These are phyloP conservation scores for Crotalus tigris DNA, from an alignment of 2,113 vertebrate genomes.

Conservation along the genomic window DNA sequence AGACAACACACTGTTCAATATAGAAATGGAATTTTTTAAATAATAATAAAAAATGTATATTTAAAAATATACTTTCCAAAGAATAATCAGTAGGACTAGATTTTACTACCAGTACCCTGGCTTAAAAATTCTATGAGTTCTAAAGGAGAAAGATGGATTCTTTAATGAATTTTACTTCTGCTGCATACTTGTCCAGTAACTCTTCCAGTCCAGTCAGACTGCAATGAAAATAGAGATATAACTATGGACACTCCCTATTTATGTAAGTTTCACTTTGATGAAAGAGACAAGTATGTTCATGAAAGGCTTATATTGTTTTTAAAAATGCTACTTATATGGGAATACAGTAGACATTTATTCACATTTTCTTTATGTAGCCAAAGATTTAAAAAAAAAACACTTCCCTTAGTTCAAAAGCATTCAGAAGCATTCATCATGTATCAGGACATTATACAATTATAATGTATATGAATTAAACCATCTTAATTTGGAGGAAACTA, in stretches of 20 bases:
- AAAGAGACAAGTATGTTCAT: background rate
- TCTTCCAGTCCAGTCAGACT: background rate
- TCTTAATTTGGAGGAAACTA: background rate
- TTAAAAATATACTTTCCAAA: too few species aligned
- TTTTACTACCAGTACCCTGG: too few species aligned
- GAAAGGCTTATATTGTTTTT: background rate
- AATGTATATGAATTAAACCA: background rate
- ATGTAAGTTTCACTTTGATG: background rate
- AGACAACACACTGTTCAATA: too few species aligned
- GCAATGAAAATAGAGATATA: background rate
- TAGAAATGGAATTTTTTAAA: too few species aligned
- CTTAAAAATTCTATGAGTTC: too few species aligned
- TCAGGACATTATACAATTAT: background rate
- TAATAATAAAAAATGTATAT: too few species aligned
- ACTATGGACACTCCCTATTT: background rate
- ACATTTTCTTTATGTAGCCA: background rate
- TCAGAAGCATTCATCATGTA: background rate
- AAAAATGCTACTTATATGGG: background rate
- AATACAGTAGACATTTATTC: background rate
- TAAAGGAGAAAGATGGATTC: background rate
- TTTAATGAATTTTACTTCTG: background rate
- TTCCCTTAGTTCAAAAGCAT: background rate
- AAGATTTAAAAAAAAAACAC: background rate
- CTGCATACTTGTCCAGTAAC: background rate
- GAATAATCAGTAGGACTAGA: too few species aligned